Conservation (phyloP, 2,113 vertebrate genomes). For the Nematolebias whitei region DNA sequence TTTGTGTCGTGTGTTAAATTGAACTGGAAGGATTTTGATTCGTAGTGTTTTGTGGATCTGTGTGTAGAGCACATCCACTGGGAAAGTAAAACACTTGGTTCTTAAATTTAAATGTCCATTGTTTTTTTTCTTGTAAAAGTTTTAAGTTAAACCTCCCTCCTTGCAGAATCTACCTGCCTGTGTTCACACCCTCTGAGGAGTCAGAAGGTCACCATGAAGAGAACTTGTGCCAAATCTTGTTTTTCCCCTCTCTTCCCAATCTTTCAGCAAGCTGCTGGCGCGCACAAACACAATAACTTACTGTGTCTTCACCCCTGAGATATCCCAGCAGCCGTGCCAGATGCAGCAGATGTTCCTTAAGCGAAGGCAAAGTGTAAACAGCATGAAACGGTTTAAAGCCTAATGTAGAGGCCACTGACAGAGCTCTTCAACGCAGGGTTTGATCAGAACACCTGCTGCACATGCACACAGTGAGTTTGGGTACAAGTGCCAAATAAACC, state of each 20-base stretch:
- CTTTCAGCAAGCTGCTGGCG: constrained; percentile 55
- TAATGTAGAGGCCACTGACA: constrained; percentile 66
- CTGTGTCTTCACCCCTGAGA: constrained; percentile 66
- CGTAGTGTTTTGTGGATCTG: background rate
- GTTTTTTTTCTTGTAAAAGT: background rate
- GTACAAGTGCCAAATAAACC: too few relatives aligned
- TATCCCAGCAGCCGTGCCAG: constrained; percentile 67
- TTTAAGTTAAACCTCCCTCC: constrained; percentile 8
- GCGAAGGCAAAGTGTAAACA: constrained; percentile 77
- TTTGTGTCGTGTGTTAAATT: constrained; percentile 10
- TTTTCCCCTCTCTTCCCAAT: constrained; percentile 9
- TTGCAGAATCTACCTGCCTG: constrained; percentile 15
- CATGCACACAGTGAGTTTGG: constrained; percentile 5
- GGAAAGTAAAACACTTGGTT: background rate
- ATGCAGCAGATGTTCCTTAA: constrained; percentile 76
- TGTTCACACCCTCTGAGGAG: constrained; percentile 40
- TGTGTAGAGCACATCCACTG: background rate
- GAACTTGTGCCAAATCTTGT: constrained; percentile 55
- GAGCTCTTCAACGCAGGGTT: constrained; percentile 57
- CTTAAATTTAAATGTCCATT: background rate
- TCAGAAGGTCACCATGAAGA: constrained; percentile 43
- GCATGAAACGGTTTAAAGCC: constrained; percentile 65
- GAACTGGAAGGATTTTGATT: background rate
- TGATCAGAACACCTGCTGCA: constrained; percentile 62
- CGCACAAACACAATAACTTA: constrained; percentile 50